Conservation (phyloP, 2,888 invertebrate species). For the Thysanoteuthis rhombus region DNA sequence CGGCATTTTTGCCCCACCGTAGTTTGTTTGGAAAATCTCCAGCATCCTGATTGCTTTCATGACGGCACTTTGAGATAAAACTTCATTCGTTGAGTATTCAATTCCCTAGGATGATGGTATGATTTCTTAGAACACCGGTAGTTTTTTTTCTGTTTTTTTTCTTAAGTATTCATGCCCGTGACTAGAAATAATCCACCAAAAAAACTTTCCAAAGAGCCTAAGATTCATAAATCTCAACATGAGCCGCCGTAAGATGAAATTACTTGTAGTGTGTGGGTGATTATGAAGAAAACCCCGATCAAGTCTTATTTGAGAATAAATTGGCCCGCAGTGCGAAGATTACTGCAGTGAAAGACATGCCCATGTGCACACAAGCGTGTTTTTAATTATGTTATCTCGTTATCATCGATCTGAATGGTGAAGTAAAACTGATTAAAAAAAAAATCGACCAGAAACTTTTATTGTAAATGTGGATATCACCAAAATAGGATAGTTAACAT, state of each 20-base stretch:
- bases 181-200: too few species aligned
- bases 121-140: too few species aligned
- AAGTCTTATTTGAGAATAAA: background rate
- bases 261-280: background rate
- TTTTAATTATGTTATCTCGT: background rate
- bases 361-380: conserved; percentile 30
- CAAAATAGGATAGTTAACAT: background rate
- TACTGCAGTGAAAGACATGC: background rate
- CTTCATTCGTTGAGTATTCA: too few species aligned
- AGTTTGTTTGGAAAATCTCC: too few species aligned
- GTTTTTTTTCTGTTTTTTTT: too few species aligned
- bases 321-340: background rate
- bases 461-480: background rate
- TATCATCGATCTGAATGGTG: background rate
- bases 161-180: too few species aligned
- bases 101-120: too few species aligned
- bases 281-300: background rate
- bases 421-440: background rate
- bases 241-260: background rate
- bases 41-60: too few species aligned
- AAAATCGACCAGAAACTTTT: background rate
- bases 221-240: too few species aligned
- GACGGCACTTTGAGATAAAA: too few species aligned
- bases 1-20: too few species aligned
- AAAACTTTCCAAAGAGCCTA: too few species aligned